Evolutionary conservation across 2,113 vertebrate species (phyloP).

Genomic region (Capreolus pygargus): DNA sequence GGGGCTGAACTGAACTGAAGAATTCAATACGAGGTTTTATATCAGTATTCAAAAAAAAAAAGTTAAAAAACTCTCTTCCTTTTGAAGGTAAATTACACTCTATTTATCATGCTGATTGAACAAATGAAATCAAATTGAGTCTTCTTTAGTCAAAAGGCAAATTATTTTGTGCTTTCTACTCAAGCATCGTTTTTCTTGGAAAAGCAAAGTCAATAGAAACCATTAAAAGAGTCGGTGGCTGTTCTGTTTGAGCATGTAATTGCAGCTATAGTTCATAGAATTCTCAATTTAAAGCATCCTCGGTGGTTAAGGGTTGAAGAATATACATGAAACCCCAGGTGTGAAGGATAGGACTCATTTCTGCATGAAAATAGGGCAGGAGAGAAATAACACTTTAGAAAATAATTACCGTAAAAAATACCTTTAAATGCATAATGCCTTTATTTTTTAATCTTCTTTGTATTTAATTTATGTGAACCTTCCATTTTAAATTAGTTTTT

Average conservation of each 20-base stretch:
- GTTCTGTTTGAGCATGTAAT: slow-evolving; percentile 52
- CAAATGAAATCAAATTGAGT: slow-evolving; percentile 70
- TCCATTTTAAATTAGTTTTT: not conserved
- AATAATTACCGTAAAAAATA: not conserved
- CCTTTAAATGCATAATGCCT: not conserved
- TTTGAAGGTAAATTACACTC: slow-evolving; percentile 75
- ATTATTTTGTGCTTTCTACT: slow-evolving; percentile 5
- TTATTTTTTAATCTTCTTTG: not conserved
- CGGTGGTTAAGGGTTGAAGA: slow-evolving; percentile 39
- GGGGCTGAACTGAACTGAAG: not conserved
- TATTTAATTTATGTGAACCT: not conserved
- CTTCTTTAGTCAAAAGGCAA: slow-evolving; percentile 63
- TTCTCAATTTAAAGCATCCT: slow-evolving; percentile 36
- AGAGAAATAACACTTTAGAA: not conserved
- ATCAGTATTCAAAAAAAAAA: not conserved
- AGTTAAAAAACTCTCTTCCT: not conserved
- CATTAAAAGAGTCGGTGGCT: slow-evolving; percentile 57
- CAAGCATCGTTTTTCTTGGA: slow-evolving; percentile 39
- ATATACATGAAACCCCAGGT: slow-evolving; percentile 21
- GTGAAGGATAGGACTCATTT: not conserved
- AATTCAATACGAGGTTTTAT: slow-evolving; percentile 41
- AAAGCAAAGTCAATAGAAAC: slow-evolving; percentile 67
- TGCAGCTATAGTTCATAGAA: slow-evolving; percentile 43
- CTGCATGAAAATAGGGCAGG: slow-evolving; percentile 20
- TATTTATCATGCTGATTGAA: slow-evolving; percentile 60